Base-by-base conservation (phyloP, 2,113 vertebrate genomes). In the Barbus barbus region DNA sequence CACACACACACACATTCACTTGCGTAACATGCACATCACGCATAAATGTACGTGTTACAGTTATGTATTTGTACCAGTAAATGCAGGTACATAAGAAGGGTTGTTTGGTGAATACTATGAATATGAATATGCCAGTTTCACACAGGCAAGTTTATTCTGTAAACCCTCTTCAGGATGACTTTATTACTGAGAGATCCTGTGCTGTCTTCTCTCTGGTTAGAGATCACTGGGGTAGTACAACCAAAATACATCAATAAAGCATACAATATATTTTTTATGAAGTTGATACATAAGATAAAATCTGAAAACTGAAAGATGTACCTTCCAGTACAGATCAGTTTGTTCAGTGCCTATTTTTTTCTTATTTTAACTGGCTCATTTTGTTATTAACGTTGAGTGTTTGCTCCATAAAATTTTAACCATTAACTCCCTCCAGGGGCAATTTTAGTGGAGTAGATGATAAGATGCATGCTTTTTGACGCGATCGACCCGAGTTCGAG, bases 1-100 rank as follows among this genome's bases (percentile, higher is more conserved):
- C 71, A 71, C 61, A 80, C 51, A 56, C 51, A 56, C 53, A 56
- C 24, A 63, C 46, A 86, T 51, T 65, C 24, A 58, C 72, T 60
- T 22, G 51, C 31, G 11, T 46, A 22, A 33, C 48, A 53, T 12
- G 11, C 9, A 13, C 22, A 7, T n/a, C 33, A 58, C 1, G 7
- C n/a, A 33, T 61, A 61, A 44, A 63, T 26, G 44, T 4, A 44
- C 1, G 26, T 41, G 6, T n/a, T n/a, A n/a, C 33, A 41, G 53
- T 38, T 58, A 61, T 78, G 4, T 60, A 41, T 12, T 44, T 38
- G 22, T 36, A 71, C 1, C 63, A 67, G 7, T 33, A 56, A 22
- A 56, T 56, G 60, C 60, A 28, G 60, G 60, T 61, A 26, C 0
- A 28, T 61, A 26, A 61, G 1, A 26, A 26, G 60, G n/a, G 12